Evolutionary conservation across 2,888 invertebrate genomes (phyloP), one percentile per base, ranked within the genome.

Genomic region (Noctua comes): DNA sequence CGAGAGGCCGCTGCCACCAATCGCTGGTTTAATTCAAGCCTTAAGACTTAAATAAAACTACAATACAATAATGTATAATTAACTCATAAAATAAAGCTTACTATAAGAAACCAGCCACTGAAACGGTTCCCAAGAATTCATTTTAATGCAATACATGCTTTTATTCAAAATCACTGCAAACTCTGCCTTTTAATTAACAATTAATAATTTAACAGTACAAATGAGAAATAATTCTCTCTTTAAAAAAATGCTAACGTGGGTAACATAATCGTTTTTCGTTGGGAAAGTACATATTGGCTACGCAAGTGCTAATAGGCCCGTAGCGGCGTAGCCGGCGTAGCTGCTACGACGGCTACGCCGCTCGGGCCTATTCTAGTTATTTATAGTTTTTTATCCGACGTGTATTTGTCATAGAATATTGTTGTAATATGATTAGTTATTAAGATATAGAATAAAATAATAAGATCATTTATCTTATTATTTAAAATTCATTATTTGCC

Each of bases 321-420:
- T n/a, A n/a, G n/a, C 85, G 72, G 1, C 76, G 69, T 76, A 83
- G 72, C 59, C 24, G 16, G 65, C 18, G 6, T 36, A 24, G n/a
- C 46, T 27, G 64, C 75, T 68, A 68, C 71, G 62, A 24, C 7
- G 21, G 24, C 54, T 69, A 84, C 57, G 69, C 36, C 11, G 31
- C 65, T 64, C 36, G 43, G 27, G n/a, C 31, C 24, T 24, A 5
- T 65, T 54, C 3, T 40, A 4, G 6, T 8, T 1, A 46, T 1
- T 6, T 4, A 6, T 46, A 46, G n/a, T 36, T 8, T 51, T n/a
- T 54, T 54, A 31, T 48, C 6, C 2, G 24, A 64, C 5, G 24
- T 2, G 24, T 80, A 64, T 31, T 81, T 51, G 8, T 57, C 24
- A 3, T 40, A 36, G 31, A 31, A 7, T 31, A 24, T 46, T 66